phyloP scores from a whole-genome alignment of 35 echinoderm and acorn worm genomes.

The Heliocidaris tuberculata region DNA sequence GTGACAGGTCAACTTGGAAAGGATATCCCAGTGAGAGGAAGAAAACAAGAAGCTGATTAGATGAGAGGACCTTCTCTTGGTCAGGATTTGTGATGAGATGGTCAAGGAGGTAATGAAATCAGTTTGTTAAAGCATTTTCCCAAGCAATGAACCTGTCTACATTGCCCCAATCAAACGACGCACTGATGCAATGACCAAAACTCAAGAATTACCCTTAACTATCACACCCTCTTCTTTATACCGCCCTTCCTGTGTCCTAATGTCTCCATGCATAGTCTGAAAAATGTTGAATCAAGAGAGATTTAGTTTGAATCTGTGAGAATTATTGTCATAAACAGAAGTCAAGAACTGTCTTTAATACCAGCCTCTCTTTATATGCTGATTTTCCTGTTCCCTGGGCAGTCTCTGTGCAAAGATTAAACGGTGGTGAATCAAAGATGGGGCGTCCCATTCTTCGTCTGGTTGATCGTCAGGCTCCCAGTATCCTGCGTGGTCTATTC shows the following conservation, averaged over 20 bases:
- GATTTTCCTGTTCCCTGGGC: not conserved
- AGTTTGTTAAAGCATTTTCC: too few species aligned
- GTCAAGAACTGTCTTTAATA: too few species aligned
- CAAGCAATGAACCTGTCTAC: too few species aligned
- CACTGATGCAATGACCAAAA: too few species aligned
- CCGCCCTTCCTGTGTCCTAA: too few species aligned
- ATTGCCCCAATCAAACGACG: too few species aligned
- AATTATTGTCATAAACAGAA: too few species aligned
- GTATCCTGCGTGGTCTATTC: conserved; percentile 30
- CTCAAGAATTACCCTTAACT: too few species aligned
- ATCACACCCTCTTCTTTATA: too few species aligned
- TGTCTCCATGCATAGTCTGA: too few species aligned
- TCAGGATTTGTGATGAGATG: not conserved
- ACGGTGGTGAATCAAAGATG: not conserved
- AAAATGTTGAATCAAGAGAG: not conserved
- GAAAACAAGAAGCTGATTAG: not conserved
- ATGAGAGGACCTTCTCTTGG: not conserved
- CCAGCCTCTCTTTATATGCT: not conserved
- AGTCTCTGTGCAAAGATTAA: not conserved
- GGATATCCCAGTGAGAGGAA: not conserved
- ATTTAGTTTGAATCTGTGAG: too few species aligned
- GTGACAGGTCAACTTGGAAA: not conserved
- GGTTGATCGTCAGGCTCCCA: conserved; percentile 29
- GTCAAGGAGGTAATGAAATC: not conserved
- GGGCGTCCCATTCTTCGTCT: not conserved